These are phyloP conservation scores for Lanistes nyassanus DNA, from an alignment of 1,140 invertebrate species.

Conservation along the genomic window DNA sequence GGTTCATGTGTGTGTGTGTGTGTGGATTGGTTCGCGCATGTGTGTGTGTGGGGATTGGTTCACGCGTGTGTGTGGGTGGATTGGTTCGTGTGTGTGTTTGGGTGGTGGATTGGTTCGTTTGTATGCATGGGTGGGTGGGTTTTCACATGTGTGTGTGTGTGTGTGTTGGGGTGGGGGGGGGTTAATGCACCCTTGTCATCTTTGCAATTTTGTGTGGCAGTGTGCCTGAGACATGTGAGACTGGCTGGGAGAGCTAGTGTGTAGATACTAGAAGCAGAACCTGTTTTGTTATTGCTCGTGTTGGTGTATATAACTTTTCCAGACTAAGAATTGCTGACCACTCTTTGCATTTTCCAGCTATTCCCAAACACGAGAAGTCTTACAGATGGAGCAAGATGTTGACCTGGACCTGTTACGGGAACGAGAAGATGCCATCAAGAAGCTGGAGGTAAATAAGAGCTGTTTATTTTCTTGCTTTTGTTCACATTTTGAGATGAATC, in stretches of 20 bases:
- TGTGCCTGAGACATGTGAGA: too few species aligned
- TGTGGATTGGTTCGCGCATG: not conserved
- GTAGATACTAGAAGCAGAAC: too few species aligned
- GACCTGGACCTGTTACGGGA: slow-evolving; percentile 88
- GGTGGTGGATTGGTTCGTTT: too few species aligned
- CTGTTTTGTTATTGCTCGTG: too few species aligned
- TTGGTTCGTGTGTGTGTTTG: slow-evolving; percentile 2
- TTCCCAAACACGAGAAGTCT: slow-evolving; percentile 67
- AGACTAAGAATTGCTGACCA: not conserved
- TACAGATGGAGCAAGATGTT: slow-evolving; percentile 86
- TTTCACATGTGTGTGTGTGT: not conserved
- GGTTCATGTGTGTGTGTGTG: slow-evolving; percentile 8
- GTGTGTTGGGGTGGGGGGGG: slow-evolving; percentile 3
- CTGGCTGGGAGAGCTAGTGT: too few species aligned
- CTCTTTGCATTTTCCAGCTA: slow-evolving; percentile 37
- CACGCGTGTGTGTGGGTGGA: too few species aligned
- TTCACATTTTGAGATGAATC: not conserved
- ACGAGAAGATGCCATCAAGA: slow-evolving; percentile 85
- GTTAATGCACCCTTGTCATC: too few species aligned
- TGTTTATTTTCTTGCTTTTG: slow-evolving; percentile 14
- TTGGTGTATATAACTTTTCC: too few species aligned
- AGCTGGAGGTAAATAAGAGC: slow-evolving; percentile 80
- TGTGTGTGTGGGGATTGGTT: not conserved
- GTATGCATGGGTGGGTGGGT: slow-evolving; percentile 5
- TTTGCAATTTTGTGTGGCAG: too few species aligned